These are phyloP conservation scores for Tragelaphus imberbis DNA, from an alignment of 2,113 vertebrate species.

Conservation along the genomic window DNA sequence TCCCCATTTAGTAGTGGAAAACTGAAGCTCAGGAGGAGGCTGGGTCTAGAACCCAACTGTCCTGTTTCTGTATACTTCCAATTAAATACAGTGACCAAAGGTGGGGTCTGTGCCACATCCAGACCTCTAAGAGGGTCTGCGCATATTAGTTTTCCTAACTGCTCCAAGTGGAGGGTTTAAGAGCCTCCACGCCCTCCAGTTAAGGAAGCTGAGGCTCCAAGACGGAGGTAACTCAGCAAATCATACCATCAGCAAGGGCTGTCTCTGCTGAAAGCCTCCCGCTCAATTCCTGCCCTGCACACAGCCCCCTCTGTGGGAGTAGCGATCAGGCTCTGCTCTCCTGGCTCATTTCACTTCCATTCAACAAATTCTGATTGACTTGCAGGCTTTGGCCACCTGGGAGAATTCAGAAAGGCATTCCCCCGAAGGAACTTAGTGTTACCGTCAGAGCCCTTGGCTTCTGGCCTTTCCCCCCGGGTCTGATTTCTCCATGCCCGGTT, in stretches of 20 bases:
- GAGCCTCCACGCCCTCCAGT: fast-evolving
- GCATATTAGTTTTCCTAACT: fast-evolving
- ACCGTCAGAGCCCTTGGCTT: not conserved
- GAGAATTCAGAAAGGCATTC: not conserved
- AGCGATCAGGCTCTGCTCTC: not conserved
- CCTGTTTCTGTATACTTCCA: fast-evolving
- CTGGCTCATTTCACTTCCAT: not conserved
- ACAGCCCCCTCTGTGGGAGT: not conserved
- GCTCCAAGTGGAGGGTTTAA: not conserved
- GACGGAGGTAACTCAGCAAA: fast-evolving
- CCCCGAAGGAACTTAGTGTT: too few species aligned
- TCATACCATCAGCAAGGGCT: not conserved
- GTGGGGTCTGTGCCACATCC: fast-evolving
- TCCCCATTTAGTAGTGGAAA: not conserved
- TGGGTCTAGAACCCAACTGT: not conserved
- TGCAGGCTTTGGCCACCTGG: not conserved
- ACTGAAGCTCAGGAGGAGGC: not conserved
- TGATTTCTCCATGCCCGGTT: not conserved
- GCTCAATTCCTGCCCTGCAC: fast-evolving
- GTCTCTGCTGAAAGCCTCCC: not conserved
- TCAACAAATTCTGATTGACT: not conserved
- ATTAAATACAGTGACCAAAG: fast-evolving
- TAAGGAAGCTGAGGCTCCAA: not conserved
- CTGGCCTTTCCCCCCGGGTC: fast-evolving
- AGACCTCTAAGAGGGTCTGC: not conserved